A percentile compares a stretch with the other conserved stretches of the same genome.
Evolutionary conservation across 23 tunicate species (phyloP).

Genomic region (Clavelina lepadiformis): DNA sequence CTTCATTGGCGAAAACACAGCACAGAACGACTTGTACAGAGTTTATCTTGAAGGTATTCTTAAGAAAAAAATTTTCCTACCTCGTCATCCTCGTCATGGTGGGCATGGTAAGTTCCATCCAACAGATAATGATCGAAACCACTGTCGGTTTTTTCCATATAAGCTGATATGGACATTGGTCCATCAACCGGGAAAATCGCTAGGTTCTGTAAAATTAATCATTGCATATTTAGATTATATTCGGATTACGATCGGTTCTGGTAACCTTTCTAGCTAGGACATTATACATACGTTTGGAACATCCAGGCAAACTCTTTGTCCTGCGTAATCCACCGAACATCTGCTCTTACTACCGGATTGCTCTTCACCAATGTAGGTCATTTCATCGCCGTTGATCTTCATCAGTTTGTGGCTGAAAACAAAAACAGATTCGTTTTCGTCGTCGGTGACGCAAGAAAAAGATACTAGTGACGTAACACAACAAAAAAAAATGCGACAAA

Average conservation of each 20-base stretch:
- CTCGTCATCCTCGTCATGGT: too few species aligned
- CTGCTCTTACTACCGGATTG: background rate
- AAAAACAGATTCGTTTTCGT: background rate
- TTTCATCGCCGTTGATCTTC: constrained; percentile 48
- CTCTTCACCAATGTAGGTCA: background rate
- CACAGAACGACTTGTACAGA: too few species aligned
- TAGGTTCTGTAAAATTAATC: background rate
- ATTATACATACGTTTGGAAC: constrained; percentile 6
- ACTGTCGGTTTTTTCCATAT: constrained; percentile 48
- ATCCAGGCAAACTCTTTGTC: constrained; percentile 55
- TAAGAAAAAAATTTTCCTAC: too few species aligned
- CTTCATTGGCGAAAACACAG: too few species aligned
- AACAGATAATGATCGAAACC: constrained; percentile 5
- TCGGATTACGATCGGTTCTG: background rate
- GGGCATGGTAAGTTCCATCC: background rate
- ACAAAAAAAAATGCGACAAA: background rate
- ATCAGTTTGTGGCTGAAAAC: constrained; percentile 60
- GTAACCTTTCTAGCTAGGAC: background rate
- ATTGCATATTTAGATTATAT: background rate
- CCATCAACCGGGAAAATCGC: constrained; percentile 40
- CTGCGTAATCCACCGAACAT: constrained; percentile 49
- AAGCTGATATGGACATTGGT: constrained; percentile 22
- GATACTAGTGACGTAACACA: background rate
- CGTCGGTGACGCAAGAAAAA: background rate
- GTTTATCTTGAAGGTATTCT: too few species aligned